Base-by-base conservation (phyloP, 2,113 vertebrate species). In the Pandion haliaetus region DNA sequence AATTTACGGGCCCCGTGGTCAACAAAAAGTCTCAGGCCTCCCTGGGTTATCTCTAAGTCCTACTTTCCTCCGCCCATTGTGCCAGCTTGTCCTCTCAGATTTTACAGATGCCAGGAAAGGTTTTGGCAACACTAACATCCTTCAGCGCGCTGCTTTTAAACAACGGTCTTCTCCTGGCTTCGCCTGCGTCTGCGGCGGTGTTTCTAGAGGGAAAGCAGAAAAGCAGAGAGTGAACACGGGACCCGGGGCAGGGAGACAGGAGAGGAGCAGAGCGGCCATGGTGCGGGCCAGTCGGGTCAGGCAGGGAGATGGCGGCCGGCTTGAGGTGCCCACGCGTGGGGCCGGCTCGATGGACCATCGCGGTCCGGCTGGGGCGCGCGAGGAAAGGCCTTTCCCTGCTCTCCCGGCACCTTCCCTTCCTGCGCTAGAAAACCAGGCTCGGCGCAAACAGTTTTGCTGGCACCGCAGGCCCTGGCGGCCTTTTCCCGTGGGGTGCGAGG, bases 281-380 rank as follows among this genome's bases (percentile, higher is more conserved):
- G 9, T 8, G n/a, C 4, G 1, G 2, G 25, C 29, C 8, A 52
- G 31, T 14, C 4, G 52, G 14, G 13, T 54, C 28, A 29, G 17
- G 25, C 9, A 5, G 19, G 17, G 52, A 76, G 40, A 32, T 34
- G 69, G 73, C 67, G 32, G 36, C 31, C 0, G 0, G 20, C 5
- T 1, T 20, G 19, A 55, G 16, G 38, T 34, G 58, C 7, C n/a
- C 42, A 8, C 2, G 1, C 0, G 0, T 2, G 6, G 26, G 49
- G 14, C 32, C 3, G 15, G 78, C n/a, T n/a, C n/a, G 25, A 28
- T 1, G 25, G 50, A 26, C 50, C 20, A 9, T 20, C 1, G 2
- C 9, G 54, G 34, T 14, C 38, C 6, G 59, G 9, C 40, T 16
- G 55, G 36, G 21, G 4, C 1, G 2, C 0, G 5, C 2, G 2